These are phyloP conservation scores for Ectobius pallidus DNA, from an alignment of 2,888 invertebrate genomes.

Conservation along the genomic window DNA sequence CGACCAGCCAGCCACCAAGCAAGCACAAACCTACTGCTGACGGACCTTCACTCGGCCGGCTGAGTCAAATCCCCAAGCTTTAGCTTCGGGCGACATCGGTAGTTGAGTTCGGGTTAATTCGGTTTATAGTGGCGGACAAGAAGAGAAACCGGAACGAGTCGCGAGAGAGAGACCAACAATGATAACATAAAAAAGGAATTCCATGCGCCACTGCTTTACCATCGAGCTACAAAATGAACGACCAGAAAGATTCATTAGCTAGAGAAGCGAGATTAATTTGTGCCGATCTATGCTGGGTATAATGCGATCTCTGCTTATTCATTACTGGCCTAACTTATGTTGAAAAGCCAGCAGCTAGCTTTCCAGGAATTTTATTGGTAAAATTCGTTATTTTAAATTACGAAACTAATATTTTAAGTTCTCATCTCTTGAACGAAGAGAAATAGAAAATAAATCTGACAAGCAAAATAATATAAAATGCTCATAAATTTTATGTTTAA, in stretches of 20 bases:
- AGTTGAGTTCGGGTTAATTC: constrained; percentile 40
- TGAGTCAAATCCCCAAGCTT: constrained; percentile 40
- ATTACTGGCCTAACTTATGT: too few relatives aligned
- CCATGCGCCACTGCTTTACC: constrained; percentile 37
- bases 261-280: constrained; percentile 35
- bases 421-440: too few relatives aligned
- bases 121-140: constrained; percentile 29
- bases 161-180: constrained; percentile 11
- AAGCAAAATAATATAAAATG: too few relatives aligned
- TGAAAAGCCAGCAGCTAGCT: too few relatives aligned
- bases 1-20: constrained; percentile 40
- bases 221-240: constrained; percentile 36
- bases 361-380: too few relatives aligned
- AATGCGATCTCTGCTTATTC: neutral
- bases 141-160: constrained; percentile 29
- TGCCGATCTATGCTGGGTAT: neutral
- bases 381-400: too few relatives aligned
- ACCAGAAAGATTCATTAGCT: constrained; percentile 35
- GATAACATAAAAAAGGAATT: constrained; percentile 34
- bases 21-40: constrained; percentile 42
- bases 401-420: too few relatives aligned
- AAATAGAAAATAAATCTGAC: too few relatives aligned
- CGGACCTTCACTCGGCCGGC: constrained; percentile 27
- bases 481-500: too few relatives aligned
- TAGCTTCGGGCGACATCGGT: constrained; percentile 39